These are phyloP conservation scores for Listronotus bonariensis DNA, from an alignment of 1,140 invertebrate genomes.

Conservation along the genomic window DNA sequence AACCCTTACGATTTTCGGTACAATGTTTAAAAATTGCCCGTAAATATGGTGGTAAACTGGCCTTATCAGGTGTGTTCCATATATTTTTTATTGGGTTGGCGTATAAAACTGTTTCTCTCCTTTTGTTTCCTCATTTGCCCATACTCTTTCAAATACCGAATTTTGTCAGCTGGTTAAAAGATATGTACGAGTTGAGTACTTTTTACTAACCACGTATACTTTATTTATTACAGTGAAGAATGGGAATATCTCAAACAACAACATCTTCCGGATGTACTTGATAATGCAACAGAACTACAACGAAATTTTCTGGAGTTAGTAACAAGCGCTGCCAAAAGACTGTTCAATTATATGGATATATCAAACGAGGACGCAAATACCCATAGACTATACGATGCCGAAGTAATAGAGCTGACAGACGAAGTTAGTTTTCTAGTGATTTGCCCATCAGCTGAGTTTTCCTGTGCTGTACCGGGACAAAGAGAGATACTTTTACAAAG, in stretches of 20 bases:
- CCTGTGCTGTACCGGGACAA: conserved; percentile 89
- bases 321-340: conserved; percentile 68
- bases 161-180: too few species aligned
- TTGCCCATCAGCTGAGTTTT: conserved; percentile 86
- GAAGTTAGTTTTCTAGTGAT: conserved; percentile 90
- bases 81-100: too few species aligned
- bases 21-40: too few species aligned
- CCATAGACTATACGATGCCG: conserved; percentile 85
- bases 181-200: too few species aligned
- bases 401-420: conserved; percentile 86
- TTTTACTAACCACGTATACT: too few species aligned
- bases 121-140: too few species aligned
- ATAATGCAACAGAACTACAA: conserved; percentile 70
- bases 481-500: conserved; percentile 78
- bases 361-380: conserved; percentile 66
- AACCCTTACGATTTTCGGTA: too few species aligned
- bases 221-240: conserved; percentile 73
- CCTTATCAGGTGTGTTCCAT: too few species aligned
- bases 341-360: conserved; percentile 82
- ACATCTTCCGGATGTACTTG: conserved; percentile 56
- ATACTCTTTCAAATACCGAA: too few species aligned
- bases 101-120: too few species aligned
- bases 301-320: conserved; percentile 77
- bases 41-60: too few species aligned
- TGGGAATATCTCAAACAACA: conserved; percentile 79